These are phyloP conservation scores for Listronotus bonariensis DNA, from an alignment of 1,140 invertebrate genomes.

Conservation along the genomic window DNA sequence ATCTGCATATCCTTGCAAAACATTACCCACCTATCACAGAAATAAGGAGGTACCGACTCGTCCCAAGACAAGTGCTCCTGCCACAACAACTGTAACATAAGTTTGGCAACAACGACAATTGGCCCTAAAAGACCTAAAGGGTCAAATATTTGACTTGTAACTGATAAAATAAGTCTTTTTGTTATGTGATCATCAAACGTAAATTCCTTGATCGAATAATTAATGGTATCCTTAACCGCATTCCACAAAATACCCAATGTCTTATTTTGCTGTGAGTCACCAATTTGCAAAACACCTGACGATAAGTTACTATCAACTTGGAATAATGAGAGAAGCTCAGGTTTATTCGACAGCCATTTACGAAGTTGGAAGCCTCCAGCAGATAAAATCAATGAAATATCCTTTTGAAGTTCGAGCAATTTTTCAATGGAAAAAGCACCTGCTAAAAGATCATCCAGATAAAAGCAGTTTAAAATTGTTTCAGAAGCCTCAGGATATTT, in stretches of 20 bases:
- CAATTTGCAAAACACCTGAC: too few species aligned
- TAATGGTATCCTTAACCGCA: background rate
- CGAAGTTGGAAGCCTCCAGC: too few species aligned
- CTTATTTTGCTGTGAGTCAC: background rate
- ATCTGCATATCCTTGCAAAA: slow-evolving; percentile 1
- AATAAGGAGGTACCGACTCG: background rate
- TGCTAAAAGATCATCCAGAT: slow-evolving; percentile 56
- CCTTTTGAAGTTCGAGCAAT: too few species aligned
- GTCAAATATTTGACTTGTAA: slow-evolving; percentile 4
- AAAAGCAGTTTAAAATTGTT: slow-evolving; percentile 53
- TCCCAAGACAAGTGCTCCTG: slow-evolving; percentile 1
- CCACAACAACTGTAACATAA: background rate
- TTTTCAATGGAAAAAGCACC: too few species aligned
- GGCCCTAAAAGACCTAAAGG: background rate
- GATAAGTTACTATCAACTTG: too few species aligned
- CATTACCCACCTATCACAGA: background rate
- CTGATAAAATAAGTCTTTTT: background rate
- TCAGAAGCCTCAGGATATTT: slow-evolving; percentile 41
- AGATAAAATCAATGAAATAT: too few species aligned
- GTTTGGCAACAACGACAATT: slow-evolving; percentile 3
- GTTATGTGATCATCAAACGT: background rate
- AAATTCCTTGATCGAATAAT: background rate
- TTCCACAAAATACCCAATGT: background rate
- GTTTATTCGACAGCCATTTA: too few species aligned
- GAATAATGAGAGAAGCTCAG: too few species aligned